Percentiles rank a stretch among this genome's conserved stretches.
Conservation (phyloP, 2,797 vertebrate genomes). For the Melanotaenia trifasciata region DNA sequence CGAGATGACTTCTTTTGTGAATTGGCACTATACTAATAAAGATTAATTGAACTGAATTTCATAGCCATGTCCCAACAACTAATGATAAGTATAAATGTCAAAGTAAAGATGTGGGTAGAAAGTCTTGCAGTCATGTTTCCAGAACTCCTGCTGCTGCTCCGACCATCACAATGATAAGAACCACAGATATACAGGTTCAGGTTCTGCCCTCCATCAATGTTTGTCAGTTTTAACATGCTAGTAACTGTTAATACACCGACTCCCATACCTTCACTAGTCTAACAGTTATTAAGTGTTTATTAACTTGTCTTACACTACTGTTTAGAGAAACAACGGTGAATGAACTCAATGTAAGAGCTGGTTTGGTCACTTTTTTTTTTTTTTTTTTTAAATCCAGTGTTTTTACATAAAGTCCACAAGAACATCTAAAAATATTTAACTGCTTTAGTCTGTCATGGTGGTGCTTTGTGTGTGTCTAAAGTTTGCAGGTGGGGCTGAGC, state of each 20-base stretch:
- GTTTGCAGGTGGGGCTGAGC: too few species aligned
- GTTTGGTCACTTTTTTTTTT: neutral
- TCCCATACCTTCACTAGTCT: neutral
- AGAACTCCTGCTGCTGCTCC: too few species aligned
- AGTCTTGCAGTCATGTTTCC: neutral
- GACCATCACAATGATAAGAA: neutral
- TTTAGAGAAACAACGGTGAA: neutral
- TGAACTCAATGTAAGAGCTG: neutral
- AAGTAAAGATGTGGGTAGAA: neutral
- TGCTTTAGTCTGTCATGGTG: too few species aligned
- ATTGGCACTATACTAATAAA: too few species aligned
- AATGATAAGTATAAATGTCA: conserved; percentile 8
- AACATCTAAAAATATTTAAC: neutral
- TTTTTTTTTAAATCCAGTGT: too few species aligned
- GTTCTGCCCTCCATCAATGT: neutral
- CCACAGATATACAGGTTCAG: neutral
- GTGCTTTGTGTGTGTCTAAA: too few species aligned
- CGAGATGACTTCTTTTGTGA: too few species aligned
- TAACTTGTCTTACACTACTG: neutral
- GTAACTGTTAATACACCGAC: neutral
- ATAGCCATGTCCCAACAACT: conserved; percentile 3
- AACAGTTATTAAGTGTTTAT: neutral
- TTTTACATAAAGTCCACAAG: neutral
- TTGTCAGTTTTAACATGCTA: neutral
- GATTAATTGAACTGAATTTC: too few species aligned